These are phyloP conservation scores for Pachymerium ferrugineum DNA, from an alignment of 2,888 invertebrate species.

Conservation along the genomic window DNA sequence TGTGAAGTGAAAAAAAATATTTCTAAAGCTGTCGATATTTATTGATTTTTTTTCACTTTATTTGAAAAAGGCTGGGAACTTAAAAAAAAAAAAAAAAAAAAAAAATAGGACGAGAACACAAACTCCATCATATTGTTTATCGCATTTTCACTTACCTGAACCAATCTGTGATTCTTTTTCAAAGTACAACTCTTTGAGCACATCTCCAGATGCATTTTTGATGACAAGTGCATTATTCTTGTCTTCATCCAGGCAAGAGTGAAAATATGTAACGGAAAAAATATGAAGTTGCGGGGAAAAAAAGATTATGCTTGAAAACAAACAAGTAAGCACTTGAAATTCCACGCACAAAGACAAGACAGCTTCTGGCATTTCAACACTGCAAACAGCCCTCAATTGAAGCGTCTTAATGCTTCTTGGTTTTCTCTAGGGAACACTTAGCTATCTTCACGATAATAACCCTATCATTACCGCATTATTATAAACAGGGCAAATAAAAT, in stretches of 20 bases:
- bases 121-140: conserved; percentile 23
- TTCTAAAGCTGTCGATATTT: no score
- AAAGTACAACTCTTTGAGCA: conserved; percentile 1
- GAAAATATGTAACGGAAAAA: not conserved
- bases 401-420: conserved; percentile 19
- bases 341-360: conserved; percentile 18
- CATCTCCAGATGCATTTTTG: conserved; percentile 12
- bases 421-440: conserved; percentile 20
- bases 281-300: not conserved
- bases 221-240: conserved; percentile 15
- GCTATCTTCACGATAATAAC: conserved; percentile 9
- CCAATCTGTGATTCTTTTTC: conserved; percentile 17
- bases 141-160: conserved; percentile 12
- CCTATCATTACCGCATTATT: conserved; percentile 22
- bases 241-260: not conserved
- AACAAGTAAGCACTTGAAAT: conserved; percentile 19
- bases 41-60: no score
- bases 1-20: no score
- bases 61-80: no score
- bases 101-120: no score
- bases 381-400: conserved; percentile 19
- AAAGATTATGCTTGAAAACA: conserved; percentile 1
- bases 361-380: conserved; percentile 25
- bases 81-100: no score
- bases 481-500: conserved; percentile 14